These are phyloP conservation scores for Wiebesia pumilae DNA, from an alignment of 1,140 invertebrate species.

Conservation along the genomic window DNA sequence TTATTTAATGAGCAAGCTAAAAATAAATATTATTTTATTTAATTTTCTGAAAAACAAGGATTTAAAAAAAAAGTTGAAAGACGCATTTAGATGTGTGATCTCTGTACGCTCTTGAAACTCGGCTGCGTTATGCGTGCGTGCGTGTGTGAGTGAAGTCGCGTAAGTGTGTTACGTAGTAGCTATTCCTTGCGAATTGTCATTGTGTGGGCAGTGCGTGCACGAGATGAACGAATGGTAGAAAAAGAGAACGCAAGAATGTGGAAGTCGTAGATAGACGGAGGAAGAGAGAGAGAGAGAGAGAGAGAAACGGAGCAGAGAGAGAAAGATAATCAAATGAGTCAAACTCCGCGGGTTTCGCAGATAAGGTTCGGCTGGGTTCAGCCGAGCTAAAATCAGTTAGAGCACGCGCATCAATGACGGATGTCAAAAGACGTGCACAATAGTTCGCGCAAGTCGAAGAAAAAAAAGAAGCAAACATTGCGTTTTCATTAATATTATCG, in stretches of 20 bases:
- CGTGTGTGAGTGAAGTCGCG: too few relatives aligned
- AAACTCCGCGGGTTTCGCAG: not conserved
- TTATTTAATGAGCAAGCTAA: too few relatives aligned
- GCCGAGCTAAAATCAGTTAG: slow-evolving; percentile 23
- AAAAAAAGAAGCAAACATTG: not conserved
- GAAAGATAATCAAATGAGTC: not conserved
- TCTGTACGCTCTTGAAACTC: not conserved
- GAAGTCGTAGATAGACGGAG: not conserved
- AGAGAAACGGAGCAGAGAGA: not conserved
- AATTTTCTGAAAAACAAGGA: not conserved
- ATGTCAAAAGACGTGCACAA: not conserved
- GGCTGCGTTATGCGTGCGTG: not conserved
- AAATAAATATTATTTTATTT: too few relatives aligned
- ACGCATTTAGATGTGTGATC: not conserved
- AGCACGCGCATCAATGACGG: slow-evolving; percentile 16
- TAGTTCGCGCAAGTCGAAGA: not conserved
- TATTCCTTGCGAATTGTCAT: too few relatives aligned
- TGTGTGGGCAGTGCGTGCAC: not conserved
- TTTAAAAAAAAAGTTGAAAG: not conserved
- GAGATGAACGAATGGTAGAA: slow-evolving; percentile 14
- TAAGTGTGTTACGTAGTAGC: too few relatives aligned
- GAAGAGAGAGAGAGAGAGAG: not conserved
- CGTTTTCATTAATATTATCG: not conserved
- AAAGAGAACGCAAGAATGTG: not conserved
- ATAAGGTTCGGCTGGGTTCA: slow-evolving; percentile 4